Base-by-base conservation (phyloP, 2,113 vertebrate species). In the Leucopsar rothschildi region DNA sequence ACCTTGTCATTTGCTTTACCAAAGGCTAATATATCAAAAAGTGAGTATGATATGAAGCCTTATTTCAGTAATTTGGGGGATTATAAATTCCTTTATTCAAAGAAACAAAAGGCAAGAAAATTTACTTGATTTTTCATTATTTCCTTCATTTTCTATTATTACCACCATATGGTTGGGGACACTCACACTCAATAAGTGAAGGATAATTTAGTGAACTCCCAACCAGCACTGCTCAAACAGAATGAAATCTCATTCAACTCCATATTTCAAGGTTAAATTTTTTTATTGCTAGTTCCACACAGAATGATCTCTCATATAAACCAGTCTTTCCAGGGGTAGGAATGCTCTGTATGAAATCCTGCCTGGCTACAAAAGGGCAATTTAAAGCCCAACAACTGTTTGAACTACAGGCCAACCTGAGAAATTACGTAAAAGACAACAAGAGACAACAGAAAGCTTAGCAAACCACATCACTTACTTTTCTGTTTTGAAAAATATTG, bases 401-500 rank as follows among this genome's bases (percentile, higher is more conserved):
- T 35, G 45, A 88, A 28, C 24, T 63, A 2, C 0, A 76, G 63
- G 33, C 2, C 5, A 9, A 66, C 72, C 29, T 31, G 16, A 78
- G n/a, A 75, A 94, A 75, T 39, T 8, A 63, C 1, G 35, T 24
- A 33, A 56, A n/a, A 76, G 29, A 50, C 35, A 63, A 13, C 28
- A 57, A 60, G 55, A 81, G 25, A 81, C 18, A 85, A 88, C 0
- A 77, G 14, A 52, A 86, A 33, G 42, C 33, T 86, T 49, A 80
- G 66, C 40, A 86, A 82, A 82, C 73, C 73, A 75, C 37, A 56
- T 33, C 52, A 97, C 99, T 97, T 98, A 99, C 99, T 99, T 99
- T 87, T 99, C 99, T 11, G 98, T 98, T 95, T 98, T 99, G 98
- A 98, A 99, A 98, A 99, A 99, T 98, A 99, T 97, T 97, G 99